Evolutionary conservation across 1,140 invertebrate species (phyloP).

Genomic region (Spodoptera frugiperda): DNA sequence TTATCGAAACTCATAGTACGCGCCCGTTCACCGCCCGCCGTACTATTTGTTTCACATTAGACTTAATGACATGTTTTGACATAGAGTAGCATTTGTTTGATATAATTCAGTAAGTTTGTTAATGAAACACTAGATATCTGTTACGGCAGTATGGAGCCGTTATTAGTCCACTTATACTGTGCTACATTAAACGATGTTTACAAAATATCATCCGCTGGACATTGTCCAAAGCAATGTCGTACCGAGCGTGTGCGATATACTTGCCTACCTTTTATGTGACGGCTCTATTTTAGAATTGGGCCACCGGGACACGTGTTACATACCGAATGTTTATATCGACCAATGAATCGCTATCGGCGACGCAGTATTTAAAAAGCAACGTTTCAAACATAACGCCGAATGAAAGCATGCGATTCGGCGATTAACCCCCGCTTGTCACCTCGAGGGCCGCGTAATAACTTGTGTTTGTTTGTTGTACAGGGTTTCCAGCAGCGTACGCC

Average conservation of each 20-base stretch:
- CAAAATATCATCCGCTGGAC: slow-evolving; percentile 76
- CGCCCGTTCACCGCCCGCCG: slow-evolving; percentile 43
- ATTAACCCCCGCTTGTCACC: slow-evolving; percentile 58
- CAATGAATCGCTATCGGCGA: slow-evolving; percentile 55
- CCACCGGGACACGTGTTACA: slow-evolving; percentile 68
- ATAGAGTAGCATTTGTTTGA: slow-evolving; percentile 69
- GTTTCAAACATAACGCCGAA: slow-evolving; percentile 51
- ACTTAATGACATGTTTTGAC: slow-evolving; percentile 60
- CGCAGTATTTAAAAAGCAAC: slow-evolving; percentile 50
- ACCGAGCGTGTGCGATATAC: slow-evolving; percentile 64
- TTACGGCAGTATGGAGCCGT: slow-evolving; percentile 59
- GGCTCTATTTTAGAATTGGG: slow-evolving; percentile 77
- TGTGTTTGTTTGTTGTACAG: slow-evolving; percentile 88
- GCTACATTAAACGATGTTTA: slow-evolving; percentile 77
- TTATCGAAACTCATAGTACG: slow-evolving; percentile 65
- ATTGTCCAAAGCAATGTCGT: slow-evolving; percentile 78
- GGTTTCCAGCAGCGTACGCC: slow-evolving; percentile 97
- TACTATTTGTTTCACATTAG: slow-evolving; percentile 63
- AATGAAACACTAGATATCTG: slow-evolving; percentile 66
- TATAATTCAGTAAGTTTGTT: slow-evolving; percentile 61
- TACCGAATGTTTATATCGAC: slow-evolving; percentile 62
- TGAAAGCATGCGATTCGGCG: slow-evolving; percentile 61
- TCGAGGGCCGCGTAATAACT: slow-evolving; percentile 54
- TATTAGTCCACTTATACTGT: slow-evolving; percentile 66
- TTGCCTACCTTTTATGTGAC: slow-evolving; percentile 74